phyloP scores from a whole-genome alignment of 2,888 invertebrate species.

The Pegoplata infirma region DNA sequence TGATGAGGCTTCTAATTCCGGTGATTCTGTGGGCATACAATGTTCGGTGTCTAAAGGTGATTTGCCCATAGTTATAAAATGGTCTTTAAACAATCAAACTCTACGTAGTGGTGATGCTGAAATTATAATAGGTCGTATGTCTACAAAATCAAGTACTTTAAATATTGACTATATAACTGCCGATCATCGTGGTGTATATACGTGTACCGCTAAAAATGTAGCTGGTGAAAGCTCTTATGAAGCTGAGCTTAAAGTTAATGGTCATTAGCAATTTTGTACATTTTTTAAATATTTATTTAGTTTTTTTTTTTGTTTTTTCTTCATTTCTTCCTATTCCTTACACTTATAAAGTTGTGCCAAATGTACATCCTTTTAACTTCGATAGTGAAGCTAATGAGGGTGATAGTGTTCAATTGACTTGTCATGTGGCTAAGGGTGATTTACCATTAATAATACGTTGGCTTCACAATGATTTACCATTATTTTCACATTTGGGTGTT shows the following conservation, averaged over 20 bases:
- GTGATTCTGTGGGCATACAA: constrained; percentile 83
- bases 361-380: constrained; percentile 79
- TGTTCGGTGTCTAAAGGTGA: constrained; percentile 83
- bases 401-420: constrained; percentile 81
- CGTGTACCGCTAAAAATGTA: constrained; percentile 82
- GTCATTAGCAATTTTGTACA: constrained; percentile 64
- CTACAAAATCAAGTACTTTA: constrained; percentile 80
- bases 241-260: constrained; percentile 77
- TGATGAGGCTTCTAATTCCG: constrained; percentile 84
- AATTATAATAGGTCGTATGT: constrained; percentile 75
- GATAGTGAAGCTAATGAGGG: constrained; percentile 82
- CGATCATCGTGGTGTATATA: constrained; percentile 83
- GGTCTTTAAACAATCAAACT: constrained; percentile 80
- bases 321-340: neutral
- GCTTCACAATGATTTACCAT: constrained; percentile 78
- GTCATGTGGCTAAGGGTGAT: constrained; percentile 82
- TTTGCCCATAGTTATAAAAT: constrained; percentile 82
- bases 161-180: constrained; percentile 82
- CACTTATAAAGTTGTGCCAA: constrained; percentile 86
- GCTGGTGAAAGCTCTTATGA: constrained; percentile 79
- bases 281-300: constrained; percentile 1
- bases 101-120: constrained; percentile 75
- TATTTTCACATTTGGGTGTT: constrained; percentile 80
- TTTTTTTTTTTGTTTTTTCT: constrained; percentile 16
- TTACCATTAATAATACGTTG: constrained; percentile 83